These are phyloP conservation scores for Anas acuta DNA, from an alignment of 2,797 vertebrate species.

Conservation along the genomic window DNA sequence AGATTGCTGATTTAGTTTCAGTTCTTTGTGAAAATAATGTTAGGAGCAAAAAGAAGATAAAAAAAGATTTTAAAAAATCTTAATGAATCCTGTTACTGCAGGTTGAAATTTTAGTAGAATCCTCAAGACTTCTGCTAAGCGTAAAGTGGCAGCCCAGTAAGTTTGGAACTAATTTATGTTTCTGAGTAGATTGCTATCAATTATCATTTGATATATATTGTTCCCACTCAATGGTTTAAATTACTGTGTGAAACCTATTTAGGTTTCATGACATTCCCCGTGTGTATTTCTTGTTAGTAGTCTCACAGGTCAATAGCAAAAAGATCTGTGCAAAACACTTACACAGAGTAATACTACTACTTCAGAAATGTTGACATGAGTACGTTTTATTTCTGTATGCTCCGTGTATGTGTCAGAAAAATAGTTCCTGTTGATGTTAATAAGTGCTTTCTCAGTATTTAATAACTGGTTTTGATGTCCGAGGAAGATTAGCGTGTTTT, in stretches of 20 bases:
- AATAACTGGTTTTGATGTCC: background rate
- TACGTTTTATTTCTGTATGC: background rate
- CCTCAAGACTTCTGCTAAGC: background rate
- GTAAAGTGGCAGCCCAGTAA: background rate
- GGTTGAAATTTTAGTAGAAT: background rate
- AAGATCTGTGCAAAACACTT: background rate
- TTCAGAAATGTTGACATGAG: background rate
- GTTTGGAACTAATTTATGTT: background rate
- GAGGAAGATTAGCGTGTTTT: background rate
- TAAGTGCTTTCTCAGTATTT: background rate
- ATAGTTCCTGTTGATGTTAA: background rate
- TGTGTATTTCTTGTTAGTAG: background rate
- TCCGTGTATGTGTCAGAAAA: background rate
- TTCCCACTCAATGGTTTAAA: background rate
- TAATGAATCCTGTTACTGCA: background rate
- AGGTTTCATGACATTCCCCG: background rate
- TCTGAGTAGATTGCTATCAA: background rate
- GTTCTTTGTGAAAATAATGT: background rate
- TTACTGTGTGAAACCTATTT: background rate
- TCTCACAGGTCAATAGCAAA: background rate
- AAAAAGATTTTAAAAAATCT: background rate
- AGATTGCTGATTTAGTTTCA: background rate
- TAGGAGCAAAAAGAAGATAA: background rate
- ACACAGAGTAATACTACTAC: background rate
- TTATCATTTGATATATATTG: background rate